Evolutionary conservation across 1,140 invertebrate species (phyloP), one percentile per base, ranked within the genome.

Genomic region (Harlomillsia oculata): DNA sequence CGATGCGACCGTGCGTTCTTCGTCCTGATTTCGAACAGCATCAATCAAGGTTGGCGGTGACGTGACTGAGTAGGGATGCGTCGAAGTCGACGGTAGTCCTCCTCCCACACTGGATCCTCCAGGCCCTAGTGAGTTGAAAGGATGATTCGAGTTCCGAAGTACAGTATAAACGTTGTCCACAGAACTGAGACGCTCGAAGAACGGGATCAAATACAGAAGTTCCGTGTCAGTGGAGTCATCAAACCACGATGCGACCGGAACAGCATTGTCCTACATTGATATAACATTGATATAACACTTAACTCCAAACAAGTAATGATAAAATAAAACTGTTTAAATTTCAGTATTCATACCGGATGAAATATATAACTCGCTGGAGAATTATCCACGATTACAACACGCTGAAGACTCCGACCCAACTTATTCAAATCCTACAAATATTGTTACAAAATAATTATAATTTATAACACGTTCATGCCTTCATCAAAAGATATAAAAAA

Each of bases 351-450:
- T 59, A 63, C 61, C 71, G 96, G 95, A 84, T 99, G 97, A 84
- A 99, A 99, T 78, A 97, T 95, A 77, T 99, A 99, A 57, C 92
- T 97, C 67, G 93, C 95, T 67, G 96, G 96, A 67, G 94, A 98
- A 78, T 99, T 99, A 78, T 99, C 97, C 60, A 99, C 87, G 70
- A 99, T 99, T 68, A 99, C 84, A 69, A 98, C 93, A 75, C 93
- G 85, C 67, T 91, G 84, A 68, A 99, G 79, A 75, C 97, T 93
- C 63, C 97, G 79, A 39, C 97, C 97, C 63, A 99, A 76, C 72
- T 92, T 89, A 76, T 94, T 94, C 64, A 99, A 81, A 80, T 99
- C 96, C 79, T 59, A 25, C n/a, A 49, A 59, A 65, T 43, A 51
- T 29, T 26, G 50, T 34, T 9, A 9, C 26, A 39, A 37, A 62